Percentiles rank a stretch among this genome's conserved stretches.
Conservation (phyloP, 2,113 vertebrate genomes). For the Caretta caretta region DNA sequence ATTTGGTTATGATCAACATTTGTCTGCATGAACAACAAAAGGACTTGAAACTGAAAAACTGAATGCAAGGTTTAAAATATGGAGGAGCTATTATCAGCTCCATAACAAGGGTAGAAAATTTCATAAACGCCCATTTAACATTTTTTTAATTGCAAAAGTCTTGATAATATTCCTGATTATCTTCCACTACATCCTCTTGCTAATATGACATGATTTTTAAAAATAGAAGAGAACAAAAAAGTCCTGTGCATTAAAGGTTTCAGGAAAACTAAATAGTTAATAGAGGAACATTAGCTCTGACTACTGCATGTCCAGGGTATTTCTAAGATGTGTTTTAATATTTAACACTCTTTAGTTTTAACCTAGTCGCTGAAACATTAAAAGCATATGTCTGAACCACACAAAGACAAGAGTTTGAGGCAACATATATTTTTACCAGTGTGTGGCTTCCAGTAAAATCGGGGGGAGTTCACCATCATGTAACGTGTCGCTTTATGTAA, state of each 20-base stretch:
- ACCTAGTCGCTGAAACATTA: constrained; percentile 10
- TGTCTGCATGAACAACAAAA: not conserved
- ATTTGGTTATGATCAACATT: not conserved
- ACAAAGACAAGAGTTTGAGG: not conserved
- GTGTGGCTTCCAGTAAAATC: not conserved
- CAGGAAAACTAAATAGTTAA: constrained; percentile 28
- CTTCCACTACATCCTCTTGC: not conserved
- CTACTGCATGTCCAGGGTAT: not conserved
- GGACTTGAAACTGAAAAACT: not conserved
- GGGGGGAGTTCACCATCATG: constrained; percentile 19
- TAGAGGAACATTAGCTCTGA: constrained; percentile 17
- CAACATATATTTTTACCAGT: not conserved
- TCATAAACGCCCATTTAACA: not conserved
- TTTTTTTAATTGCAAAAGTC: constrained; percentile 10
- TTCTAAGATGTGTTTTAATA: constrained; percentile 10
- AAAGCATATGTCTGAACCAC: constrained; percentile 1
- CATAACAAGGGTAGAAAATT: not conserved
- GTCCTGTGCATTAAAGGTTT: constrained; percentile 11
- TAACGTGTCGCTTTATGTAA: constrained; percentile 17
- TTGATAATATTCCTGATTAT: constrained; percentile 23
- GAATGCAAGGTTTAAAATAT: not conserved
- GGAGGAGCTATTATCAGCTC: not conserved
- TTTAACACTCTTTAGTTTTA: constrained; percentile 22
- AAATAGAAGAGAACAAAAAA: constrained; percentile 18
- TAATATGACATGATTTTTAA: constrained; percentile 6